These are phyloP conservation scores for Pelvicachromis taeniatus DNA, from an alignment of 2,113 vertebrate genomes.

Conservation along the genomic window DNA sequence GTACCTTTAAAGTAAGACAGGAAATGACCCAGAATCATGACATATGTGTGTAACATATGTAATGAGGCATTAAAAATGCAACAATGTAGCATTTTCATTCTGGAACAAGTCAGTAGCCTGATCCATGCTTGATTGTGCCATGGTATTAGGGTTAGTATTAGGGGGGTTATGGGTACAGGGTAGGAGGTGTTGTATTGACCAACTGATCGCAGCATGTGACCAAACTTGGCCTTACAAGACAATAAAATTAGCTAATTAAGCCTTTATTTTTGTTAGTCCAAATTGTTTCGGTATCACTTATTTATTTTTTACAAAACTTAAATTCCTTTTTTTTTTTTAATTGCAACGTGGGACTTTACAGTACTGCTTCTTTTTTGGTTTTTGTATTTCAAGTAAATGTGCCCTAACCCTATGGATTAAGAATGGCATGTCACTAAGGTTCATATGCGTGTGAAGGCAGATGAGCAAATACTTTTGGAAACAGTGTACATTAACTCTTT, in stretches of 20 bases:
- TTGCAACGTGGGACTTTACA: neutral
- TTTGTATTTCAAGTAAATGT: neutral
- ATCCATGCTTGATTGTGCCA: neutral
- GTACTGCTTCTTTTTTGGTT: neutral
- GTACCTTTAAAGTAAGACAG: neutral
- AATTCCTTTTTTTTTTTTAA: neutral
- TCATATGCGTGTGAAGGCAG: rapidly evolving
- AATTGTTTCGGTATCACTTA: rapidly evolving
- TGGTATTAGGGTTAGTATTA: neutral
- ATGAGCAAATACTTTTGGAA: neutral
- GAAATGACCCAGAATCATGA: neutral
- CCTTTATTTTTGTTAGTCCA: rapidly evolving
- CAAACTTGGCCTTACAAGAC: neutral
- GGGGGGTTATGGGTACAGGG: rapidly evolving
- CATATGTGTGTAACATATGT: too few relatives aligned
- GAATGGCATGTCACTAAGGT: neutral
- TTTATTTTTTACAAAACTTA: neutral
- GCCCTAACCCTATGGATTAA: neutral
- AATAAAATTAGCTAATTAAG: neutral
- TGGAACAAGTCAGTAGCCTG: neutral
- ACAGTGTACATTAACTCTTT: neutral
- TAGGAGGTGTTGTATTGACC: neutral
- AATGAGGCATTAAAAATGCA: neutral
- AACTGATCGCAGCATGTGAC: neutral
- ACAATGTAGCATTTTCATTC: neutral